These are phyloP conservation scores for Lasioglossum leucozonium DNA, from an alignment of 2,888 invertebrate genomes.

Conservation along the genomic window DNA sequence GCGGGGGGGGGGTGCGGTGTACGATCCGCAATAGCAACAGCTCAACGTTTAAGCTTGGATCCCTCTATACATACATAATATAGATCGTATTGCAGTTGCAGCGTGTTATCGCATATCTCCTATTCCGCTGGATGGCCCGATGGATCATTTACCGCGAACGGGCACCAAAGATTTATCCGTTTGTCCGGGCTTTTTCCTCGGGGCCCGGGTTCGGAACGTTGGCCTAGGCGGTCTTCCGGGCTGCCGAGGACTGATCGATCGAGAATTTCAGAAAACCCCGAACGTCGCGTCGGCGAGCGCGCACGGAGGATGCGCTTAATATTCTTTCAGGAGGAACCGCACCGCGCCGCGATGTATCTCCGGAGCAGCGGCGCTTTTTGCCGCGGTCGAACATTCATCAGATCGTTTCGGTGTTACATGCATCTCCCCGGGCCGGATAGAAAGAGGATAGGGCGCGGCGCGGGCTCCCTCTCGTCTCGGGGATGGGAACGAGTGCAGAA, in stretches of 20 bases:
- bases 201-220: neutral
- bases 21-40: neutral
- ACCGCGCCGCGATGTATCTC: constrained; percentile 58
- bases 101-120: constrained; percentile 19
- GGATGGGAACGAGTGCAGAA: constrained; percentile 40
- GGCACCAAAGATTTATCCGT: constrained; percentile 57
- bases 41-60: neutral
- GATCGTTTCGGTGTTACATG: constrained; percentile 59
- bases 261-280: constrained; percentile 56
- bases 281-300: constrained; percentile 43
- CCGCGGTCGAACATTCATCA: constrained; percentile 63
- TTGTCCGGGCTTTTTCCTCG: constrained; percentile 30
- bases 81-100: constrained; percentile 9
- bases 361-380: constrained; percentile 52
- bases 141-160: constrained; percentile 48
- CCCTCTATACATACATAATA: neutral
- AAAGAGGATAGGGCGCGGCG: neutral
- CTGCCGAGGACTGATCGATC: constrained; percentile 52
- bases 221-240: neutral
- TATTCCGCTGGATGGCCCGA: constrained; percentile 38
- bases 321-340: constrained; percentile 60
- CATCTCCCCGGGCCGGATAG: constrained; percentile 7
- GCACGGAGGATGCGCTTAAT: constrained; percentile 52
- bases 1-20: neutral
- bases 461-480: constrained; percentile 20